Evolutionary conservation across 2,888 invertebrate species (phyloP).

Genomic region (Calliphora vomitoria): DNA sequence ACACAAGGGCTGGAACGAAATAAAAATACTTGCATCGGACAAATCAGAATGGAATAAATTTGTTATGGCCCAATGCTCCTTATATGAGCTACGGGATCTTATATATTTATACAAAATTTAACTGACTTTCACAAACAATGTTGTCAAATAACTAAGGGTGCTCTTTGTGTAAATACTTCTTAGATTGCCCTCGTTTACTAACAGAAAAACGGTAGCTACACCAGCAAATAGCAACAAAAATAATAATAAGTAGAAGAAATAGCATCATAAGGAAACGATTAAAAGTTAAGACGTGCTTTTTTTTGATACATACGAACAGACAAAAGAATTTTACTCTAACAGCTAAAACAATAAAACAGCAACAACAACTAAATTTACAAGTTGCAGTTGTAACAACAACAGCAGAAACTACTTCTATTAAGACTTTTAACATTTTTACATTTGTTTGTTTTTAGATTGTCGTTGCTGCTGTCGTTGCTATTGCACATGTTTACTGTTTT

Average conservation of each 20-base stretch:
- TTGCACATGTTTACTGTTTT: conserved; percentile 15
- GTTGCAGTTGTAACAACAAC: conserved; percentile 6
- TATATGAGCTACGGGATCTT: too few species aligned
- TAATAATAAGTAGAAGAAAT: conserved; percentile 40
- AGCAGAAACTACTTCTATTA: background rate
- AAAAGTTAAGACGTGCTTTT: conserved; percentile 68
- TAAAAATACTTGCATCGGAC: too few species aligned
- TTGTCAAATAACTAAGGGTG: too few species aligned
- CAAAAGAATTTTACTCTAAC: conserved; percentile 39
- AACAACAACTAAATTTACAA: conserved; percentile 16
- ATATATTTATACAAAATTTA: too few species aligned
- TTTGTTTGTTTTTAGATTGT: conserved; percentile 47
- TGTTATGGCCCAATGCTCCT: too few species aligned
- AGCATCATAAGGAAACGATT: conserved; percentile 71
- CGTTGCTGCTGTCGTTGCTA: background rate
- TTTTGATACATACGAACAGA: conserved; percentile 11
- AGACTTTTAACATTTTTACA: conserved; percentile 41
- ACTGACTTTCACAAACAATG: too few species aligned
- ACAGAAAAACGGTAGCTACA: background rate
- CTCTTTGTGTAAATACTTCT: background rate
- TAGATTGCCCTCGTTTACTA: background rate
- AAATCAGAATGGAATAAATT: too few species aligned
- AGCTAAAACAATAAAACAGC: conserved; percentile 31
- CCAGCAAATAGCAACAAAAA: background rate
- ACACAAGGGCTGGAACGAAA: too few species aligned